Conservation (phyloP, 2,113 vertebrate species). For the Lepisosteus oculatus region DNA sequence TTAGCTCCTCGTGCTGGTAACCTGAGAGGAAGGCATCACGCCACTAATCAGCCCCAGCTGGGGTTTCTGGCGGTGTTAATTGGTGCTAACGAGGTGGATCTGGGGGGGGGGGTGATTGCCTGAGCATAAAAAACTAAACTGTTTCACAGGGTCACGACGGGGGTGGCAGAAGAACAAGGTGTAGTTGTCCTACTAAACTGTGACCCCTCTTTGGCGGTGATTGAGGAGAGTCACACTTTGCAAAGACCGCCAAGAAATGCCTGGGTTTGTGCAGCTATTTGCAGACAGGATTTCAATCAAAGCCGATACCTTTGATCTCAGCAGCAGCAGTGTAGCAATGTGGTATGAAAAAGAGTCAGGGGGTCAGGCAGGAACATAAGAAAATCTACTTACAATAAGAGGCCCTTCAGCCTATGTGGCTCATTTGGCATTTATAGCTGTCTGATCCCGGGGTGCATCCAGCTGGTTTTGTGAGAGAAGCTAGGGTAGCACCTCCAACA, state of each 20-base stretch:
- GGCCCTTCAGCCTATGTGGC: too few species aligned
- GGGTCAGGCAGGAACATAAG: not conserved
- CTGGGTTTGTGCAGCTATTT: not conserved
- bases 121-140: conserved; percentile 40
- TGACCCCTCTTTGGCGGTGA: conserved; percentile 12
- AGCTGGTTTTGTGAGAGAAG: too few species aligned
- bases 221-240: not conserved
- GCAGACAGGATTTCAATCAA: not conserved
- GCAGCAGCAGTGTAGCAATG: not conserved
- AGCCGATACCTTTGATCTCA: not conserved
- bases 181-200: conserved; percentile 28
- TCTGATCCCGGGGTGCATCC: too few species aligned
- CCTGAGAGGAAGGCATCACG: conserved; percentile 18
- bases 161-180: conserved; percentile 13
- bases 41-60: conserved; percentile 37
- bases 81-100: conserved; percentile 42
- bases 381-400: too few species aligned
- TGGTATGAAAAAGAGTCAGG: conserved; percentile 4
- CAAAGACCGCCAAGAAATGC: not conserved
- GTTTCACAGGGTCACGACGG: conserved; percentile 44
- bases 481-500: too few species aligned
- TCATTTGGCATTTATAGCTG: too few species aligned
- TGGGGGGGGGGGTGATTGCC: conserved; percentile 25
- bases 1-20: conserved; percentile 28
- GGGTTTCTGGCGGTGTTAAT: conserved; percentile 50